phyloP scores from a whole-genome alignment of 2,113 vertebrate genomes.

The Narcine bancroftii region DNA sequence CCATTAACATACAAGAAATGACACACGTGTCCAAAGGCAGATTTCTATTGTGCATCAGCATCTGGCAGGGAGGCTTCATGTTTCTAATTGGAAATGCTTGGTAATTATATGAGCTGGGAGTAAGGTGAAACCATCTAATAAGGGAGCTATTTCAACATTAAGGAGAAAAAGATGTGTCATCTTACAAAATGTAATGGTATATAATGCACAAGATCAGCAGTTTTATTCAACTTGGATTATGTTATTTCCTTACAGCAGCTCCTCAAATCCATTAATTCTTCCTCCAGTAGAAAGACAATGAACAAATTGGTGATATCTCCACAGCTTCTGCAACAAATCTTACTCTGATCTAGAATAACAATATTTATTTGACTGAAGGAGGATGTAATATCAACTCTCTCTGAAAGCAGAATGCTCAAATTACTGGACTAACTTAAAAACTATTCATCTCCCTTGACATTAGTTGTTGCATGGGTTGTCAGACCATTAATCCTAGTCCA shows the following conservation, averaged over 20 bases:
- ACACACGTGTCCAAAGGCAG: background rate
- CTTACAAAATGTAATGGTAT: background rate
- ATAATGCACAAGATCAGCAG: background rate
- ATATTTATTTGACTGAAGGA: background rate
- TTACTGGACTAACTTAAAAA: background rate
- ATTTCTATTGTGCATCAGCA: background rate
- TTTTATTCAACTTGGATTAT: background rate
- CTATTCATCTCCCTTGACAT: background rate
- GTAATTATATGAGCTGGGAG: background rate
- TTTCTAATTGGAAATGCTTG: slow-evolving; percentile 10
- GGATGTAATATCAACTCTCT: background rate
- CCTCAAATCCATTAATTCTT: background rate
- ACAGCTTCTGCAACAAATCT: background rate
- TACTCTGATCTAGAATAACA: background rate
- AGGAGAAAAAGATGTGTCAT: slow-evolving; percentile 11
- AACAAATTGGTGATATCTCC: background rate
- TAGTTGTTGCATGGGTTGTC: background rate
- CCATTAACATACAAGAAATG: background rate
- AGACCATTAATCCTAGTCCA: background rate
- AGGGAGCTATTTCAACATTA: background rate
- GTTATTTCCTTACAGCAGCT: background rate
- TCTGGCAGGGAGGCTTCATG: background rate
- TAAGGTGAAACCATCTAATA: background rate
- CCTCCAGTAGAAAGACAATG: background rate
- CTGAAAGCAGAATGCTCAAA: background rate